phyloP scores from a whole-genome alignment of 2,888 invertebrate genomes.

The Campoplex nolae region DNA sequence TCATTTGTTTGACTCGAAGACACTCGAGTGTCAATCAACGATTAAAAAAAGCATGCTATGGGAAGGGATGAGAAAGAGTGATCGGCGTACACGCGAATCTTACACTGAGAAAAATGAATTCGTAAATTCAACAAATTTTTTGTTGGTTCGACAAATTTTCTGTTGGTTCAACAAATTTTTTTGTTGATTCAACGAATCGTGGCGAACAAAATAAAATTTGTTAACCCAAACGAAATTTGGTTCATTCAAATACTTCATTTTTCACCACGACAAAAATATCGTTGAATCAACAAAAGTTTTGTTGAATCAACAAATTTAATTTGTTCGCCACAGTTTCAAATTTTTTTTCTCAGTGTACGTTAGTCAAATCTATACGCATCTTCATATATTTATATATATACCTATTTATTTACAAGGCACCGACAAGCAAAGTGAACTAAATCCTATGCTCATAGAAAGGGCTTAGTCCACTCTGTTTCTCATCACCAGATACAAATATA shows the following conservation, averaged over 20 bases:
- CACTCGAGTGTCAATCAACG: neutral
- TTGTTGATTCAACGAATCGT: too few relatives aligned
- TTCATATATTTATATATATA: neutral
- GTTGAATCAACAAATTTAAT: too few relatives aligned
- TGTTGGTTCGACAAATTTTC: too few relatives aligned
- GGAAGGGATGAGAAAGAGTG: neutral
- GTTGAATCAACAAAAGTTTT: too few relatives aligned
- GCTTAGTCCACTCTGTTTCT: constrained; percentile 4
- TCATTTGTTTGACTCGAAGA: neutral
- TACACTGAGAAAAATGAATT: neutral
- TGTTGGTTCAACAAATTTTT: too few relatives aligned
- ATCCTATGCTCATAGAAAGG: neutral
- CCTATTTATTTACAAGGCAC: neutral
- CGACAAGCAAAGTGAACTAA: neutral
- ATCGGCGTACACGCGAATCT: constrained; percentile 32
- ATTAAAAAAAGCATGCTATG: neutral
- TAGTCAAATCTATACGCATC: constrained; percentile 17
- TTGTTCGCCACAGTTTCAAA: too few relatives aligned
- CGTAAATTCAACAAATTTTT: too few relatives aligned
- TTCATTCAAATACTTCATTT: too few relatives aligned
- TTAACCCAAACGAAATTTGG: too few relatives aligned
- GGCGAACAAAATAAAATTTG: too few relatives aligned
- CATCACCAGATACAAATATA: neutral
- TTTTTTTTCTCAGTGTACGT: neutral
- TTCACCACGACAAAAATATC: too few relatives aligned